Evolutionary conservation across 2,797 vertebrate genomes (phyloP), one percentile per base, ranked within the genome.

Genomic region (Catharus ustulatus): DNA sequence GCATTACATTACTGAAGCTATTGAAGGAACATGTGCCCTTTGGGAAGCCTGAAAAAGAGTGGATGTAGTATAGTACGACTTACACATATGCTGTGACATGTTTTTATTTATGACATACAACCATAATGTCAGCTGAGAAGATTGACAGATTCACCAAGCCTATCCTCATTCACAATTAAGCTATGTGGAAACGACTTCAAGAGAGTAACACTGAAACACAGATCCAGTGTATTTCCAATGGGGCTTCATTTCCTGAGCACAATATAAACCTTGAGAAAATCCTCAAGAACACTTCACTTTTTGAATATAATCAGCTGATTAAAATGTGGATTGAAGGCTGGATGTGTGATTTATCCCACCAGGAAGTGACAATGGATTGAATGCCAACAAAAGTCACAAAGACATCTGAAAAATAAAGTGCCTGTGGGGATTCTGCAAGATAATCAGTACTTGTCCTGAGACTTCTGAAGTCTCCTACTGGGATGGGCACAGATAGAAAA

Each of bases 401-500:
- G 83, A 42, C 29, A 84, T 22, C 20, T 68, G 11, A 43, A 54
- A 49, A 87, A 91, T 3, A 30, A 94, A 73, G 23, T 32, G n/a
- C 16, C 43, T 62, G 23, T 52, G 32, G 13, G 30, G 55, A 73
- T 43, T 73, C 45, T 63, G 27, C 40, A 86, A 69, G 30, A 77
- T 34, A 64, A 59, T 42, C 36, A 61, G 22, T 69, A 52, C 5
- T 26, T 52, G 24, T 32, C 62, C 48, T 64, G 40, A 84, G 36
- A 49, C 23, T 59, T 85, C 4, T 58, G 24, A 61, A 45, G 26
- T 73, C 24, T 74, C 48, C 59, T 46, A 18, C 15, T 46, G 15
- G 8, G 12, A 5, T 10, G 34, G 7, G 6, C 5, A 45, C 3
- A 3, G 11, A 45, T 6, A 11, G 9, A 5, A 6, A 46, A 46